Evolutionary conservation across 2,113 vertebrate genomes (phyloP).

Genomic region (Petaurus breviceps): DNA sequence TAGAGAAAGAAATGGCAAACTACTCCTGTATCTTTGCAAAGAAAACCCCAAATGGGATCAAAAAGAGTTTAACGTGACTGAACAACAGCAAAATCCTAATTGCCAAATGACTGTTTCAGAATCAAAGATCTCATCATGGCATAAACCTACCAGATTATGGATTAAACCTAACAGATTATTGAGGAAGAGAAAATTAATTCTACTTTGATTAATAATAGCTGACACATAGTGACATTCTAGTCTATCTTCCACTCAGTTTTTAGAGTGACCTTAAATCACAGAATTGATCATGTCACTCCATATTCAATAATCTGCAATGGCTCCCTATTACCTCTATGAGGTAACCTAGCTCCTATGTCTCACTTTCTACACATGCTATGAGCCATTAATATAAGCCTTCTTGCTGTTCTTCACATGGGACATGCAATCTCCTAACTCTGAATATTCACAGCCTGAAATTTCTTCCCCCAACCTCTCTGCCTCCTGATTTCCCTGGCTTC

Average conservation of each 20-base stretch:
- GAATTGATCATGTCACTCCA: not conserved
- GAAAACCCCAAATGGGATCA: not conserved
- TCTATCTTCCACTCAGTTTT: not conserved
- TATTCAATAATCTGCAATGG: not conserved
- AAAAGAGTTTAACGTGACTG: not conserved
- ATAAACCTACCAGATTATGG: no score
- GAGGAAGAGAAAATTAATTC: not conserved
- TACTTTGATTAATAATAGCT: not conserved
- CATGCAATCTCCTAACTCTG: not conserved
- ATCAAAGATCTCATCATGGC: not conserved
- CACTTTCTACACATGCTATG: not conserved
- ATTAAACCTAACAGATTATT: not conserved
- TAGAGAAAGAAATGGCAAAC: not conserved
- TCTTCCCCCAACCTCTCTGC: not conserved
- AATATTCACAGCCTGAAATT: not conserved
- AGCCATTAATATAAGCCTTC: not conserved
- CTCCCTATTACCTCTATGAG: not conserved
- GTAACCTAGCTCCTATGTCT: not conserved
- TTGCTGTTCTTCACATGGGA: not conserved
- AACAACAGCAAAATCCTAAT: not conserved
- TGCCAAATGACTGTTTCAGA: not conserved
- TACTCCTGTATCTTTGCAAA: not conserved
- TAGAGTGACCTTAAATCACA: conserved; percentile 1
- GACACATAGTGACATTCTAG: not conserved
- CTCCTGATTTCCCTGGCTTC: not conserved